phyloP scores from a whole-genome alignment of 2,888 invertebrate species.

The Dorcus parallelipipedus region DNA sequence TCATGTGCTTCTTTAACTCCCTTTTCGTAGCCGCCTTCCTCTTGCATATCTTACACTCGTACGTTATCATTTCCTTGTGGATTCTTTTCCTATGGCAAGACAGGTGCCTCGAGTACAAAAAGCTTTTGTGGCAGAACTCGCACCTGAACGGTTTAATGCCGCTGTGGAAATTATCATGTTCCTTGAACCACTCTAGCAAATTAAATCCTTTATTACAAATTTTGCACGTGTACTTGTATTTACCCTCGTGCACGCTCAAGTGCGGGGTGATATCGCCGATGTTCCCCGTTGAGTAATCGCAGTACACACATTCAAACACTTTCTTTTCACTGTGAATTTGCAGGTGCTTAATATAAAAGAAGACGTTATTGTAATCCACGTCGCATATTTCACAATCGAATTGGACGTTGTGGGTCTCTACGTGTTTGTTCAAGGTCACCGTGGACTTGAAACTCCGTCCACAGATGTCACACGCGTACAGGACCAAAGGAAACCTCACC shows the following conservation, averaged over 20 bases:
- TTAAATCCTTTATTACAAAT: slow-evolving; percentile 57
- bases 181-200: slow-evolving; percentile 54
- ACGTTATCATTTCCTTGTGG: slow-evolving; percentile 50
- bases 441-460: slow-evolving; percentile 31
- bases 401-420: slow-evolving; percentile 44
- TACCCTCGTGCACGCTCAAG: slow-evolving; percentile 47
- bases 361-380: slow-evolving; percentile 40
- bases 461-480: slow-evolving; percentile 42
- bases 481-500: slow-evolving; percentile 28
- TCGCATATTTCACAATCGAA: slow-evolving; percentile 45
- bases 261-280: slow-evolving; percentile 47
- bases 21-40: slow-evolving; percentile 42
- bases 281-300: slow-evolving; percentile 40
- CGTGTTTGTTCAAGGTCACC: slow-evolving; percentile 41
- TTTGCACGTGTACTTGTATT: slow-evolving; percentile 51
- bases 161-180: slow-evolving; percentile 57
- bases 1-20: slow-evolving; percentile 39
- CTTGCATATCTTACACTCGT: slow-evolving; percentile 44
- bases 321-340: slow-evolving; percentile 41
- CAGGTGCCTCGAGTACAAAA: slow-evolving; percentile 23
- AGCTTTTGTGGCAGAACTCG: slow-evolving; percentile 50
- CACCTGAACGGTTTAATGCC: slow-evolving; percentile 41
- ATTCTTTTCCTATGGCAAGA: slow-evolving; percentile 49
- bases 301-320: slow-evolving; percentile 42
- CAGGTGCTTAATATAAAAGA: slow-evolving; percentile 43